Evolutionary conservation across 2,797 vertebrate species (phyloP), one percentile per base, ranked within the genome.

Genomic region (Enteromius trimaculatus): DNA sequence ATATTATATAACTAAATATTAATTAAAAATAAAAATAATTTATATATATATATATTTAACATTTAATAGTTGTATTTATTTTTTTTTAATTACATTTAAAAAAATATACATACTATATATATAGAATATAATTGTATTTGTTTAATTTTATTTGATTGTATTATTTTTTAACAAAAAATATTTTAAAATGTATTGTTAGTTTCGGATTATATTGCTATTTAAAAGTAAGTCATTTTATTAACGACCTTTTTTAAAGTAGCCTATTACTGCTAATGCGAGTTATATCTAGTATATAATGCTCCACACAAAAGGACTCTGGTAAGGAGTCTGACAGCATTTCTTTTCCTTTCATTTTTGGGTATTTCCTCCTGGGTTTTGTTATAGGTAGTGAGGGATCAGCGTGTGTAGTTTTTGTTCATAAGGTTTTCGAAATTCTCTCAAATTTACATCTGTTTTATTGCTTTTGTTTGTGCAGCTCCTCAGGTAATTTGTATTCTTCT

Each of bases 361-460:
- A 51, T 81, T 81, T 81, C 72, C 69, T 75, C 55, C 44, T 26
- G 58, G 60, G 58, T n/a, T 74, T 74, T 51, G 42, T 65, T 21
- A 51, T 62, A 60, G 7, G 53, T 34, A 37, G 26, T 37, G 42
- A 51, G 14, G 55, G 26, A 81, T 39, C 7, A 65, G 37, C 4
- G 0, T 64, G 39, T 64, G 17, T 71, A 62, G 58, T 69, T 37
- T 62, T 60, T 34, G 21, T 51, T 72, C 34, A 74, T 62, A 37
- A 17, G 10, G 29, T 72, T 58, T 64, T 72, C 3, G 1, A 74
- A 62, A 26, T 74, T 62, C 44, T 44, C 58, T 72, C 39, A n/a
- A 17, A 71, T 60, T 31, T 31, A 31, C 5, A 44, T 81, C 49
- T 65, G 42, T 65, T 74, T 74, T 64, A 19, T 65, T 81, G 14